These are phyloP conservation scores for Todiramphus saurophagus DNA, from an alignment of 2,113 vertebrate genomes.

Conservation along the genomic window DNA sequence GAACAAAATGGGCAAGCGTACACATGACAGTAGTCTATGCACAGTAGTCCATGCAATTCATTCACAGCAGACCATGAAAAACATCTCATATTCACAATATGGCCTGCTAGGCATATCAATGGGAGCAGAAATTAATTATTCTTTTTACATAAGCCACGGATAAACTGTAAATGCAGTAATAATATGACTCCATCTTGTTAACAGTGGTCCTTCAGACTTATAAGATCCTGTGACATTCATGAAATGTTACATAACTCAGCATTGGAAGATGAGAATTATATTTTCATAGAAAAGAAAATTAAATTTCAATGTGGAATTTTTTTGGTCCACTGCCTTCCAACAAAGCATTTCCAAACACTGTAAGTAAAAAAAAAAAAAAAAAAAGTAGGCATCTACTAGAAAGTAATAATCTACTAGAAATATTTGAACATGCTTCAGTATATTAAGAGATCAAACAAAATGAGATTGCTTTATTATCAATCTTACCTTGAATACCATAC, in stretches of 20 bases:
- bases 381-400: too few species aligned
- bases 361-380: neutral
- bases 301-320: neutral
- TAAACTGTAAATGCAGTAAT: neutral
- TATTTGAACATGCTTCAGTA: neutral
- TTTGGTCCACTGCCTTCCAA: neutral
- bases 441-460: neutral
- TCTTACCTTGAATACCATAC: neutral
- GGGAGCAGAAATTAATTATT: neutral
- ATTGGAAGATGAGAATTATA: neutral
- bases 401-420: neutral
- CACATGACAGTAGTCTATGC: neutral
- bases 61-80: neutral
- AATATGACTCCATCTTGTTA: neutral
- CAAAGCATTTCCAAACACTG: neutral
- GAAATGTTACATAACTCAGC: neutral
- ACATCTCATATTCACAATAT: neutral
- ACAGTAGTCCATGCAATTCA: neutral
- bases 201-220: neutral
- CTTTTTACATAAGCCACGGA: neutral
- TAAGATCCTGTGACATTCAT: neutral
- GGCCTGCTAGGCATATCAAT: neutral
- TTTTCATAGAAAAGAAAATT: neutral
- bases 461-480: neutral
- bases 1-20: neutral